A percentile compares a stretch with the other conserved stretches of the same genome.
Conservation (phyloP, 2,888 invertebrate genomes). For the Luperina nickerlii region DNA sequence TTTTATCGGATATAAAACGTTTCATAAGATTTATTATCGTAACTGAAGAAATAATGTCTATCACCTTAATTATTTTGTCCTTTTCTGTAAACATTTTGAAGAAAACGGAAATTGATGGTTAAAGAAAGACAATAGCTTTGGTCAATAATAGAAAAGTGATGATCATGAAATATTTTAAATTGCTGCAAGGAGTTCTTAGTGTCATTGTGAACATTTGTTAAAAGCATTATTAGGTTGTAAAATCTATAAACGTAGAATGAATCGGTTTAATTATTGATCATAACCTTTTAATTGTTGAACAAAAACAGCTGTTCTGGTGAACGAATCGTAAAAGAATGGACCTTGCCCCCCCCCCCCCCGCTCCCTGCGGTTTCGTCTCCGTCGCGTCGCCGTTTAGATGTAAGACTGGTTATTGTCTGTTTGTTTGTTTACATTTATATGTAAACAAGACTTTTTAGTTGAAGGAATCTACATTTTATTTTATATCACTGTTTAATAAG, state of each 20-base stretch:
- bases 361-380: constrained; percentile 3
- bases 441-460: constrained; percentile 44
- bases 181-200: background rate
- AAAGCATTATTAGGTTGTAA: constrained; percentile 16
- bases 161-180: background rate
- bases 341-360: constrained; percentile 9
- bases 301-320: constrained; percentile 58
- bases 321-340: constrained; percentile 58
- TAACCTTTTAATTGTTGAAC: constrained; percentile 58
- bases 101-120: background rate
- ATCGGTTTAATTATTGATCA: constrained; percentile 49
- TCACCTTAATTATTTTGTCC: background rate
- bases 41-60: background rate
- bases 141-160: no score
- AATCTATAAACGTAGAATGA: constrained; percentile 38
- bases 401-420: constrained; percentile 48
- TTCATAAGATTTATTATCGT: background rate
- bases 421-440: constrained; percentile 60
- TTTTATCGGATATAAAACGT: background rate
- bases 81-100: background rate
- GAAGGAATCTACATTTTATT: constrained; percentile 21
- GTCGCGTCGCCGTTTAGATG: constrained; percentile 11
- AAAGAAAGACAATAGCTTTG: background rate
- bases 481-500: constrained; percentile 12
- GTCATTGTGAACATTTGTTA: constrained; percentile 7